These are phyloP conservation scores for Psittacula derbiana DNA, from an alignment of 2,797 vertebrate species.

Conservation along the genomic window DNA sequence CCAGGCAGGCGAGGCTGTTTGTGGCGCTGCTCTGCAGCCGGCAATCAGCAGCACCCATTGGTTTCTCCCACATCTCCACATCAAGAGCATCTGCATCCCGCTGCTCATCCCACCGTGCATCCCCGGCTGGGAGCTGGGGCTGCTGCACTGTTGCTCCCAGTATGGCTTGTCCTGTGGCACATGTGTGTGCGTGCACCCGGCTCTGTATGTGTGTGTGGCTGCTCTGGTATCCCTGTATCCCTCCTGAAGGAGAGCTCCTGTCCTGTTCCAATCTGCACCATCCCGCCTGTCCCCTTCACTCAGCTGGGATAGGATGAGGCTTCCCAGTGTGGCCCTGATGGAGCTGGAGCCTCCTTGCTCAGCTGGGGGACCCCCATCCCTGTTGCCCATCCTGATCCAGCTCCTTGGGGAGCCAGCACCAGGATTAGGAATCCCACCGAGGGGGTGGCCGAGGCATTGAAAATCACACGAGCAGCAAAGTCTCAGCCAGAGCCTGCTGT, in stretches of 20 bases:
- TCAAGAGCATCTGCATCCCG: not conserved
- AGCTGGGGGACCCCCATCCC: not conserved
- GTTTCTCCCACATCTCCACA: not conserved
- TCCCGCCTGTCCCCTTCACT: not conserved
- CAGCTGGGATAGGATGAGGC: accelerated
- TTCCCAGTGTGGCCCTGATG: accelerated
- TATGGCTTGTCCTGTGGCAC: accelerated
- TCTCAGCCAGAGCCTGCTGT: not conserved
- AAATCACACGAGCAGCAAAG: not conserved
- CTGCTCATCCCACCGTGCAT: not conserved
- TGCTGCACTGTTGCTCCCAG: not conserved
- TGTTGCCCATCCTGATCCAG: not conserved
- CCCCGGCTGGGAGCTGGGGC: not conserved
- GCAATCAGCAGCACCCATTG: not conserved
- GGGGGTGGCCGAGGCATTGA: not conserved
- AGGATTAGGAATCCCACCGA: not conserved
- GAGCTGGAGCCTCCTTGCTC: not conserved
- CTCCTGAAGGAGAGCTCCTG: accelerated
- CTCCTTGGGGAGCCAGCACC: not conserved
- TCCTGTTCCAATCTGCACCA: accelerated
- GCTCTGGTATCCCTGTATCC: not conserved
- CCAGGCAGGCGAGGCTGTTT: not conserved
- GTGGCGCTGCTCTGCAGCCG: not conserved
- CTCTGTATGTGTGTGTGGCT: accelerated
- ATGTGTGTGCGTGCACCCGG: accelerated